Evolutionary conservation across 2,797 vertebrate genomes (phyloP).

Genomic region (Hoplostethus atlanticus): DNA sequence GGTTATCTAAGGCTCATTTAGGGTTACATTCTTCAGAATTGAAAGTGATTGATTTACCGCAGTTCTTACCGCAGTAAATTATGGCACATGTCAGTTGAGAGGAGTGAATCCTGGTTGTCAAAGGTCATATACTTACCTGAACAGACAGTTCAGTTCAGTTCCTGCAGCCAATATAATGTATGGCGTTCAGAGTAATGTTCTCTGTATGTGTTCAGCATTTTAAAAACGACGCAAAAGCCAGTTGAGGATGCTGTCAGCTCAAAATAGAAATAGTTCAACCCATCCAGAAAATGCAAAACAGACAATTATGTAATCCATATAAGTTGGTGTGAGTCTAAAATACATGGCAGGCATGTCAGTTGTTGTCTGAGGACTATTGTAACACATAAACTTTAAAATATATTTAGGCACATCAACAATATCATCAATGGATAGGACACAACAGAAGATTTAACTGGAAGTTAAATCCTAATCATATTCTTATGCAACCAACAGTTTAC

Average conservation of each 20-base stretch:
- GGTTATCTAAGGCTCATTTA: constrained; percentile 8
- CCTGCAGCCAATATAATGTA: constrained; percentile 30
- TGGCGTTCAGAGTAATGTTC: constrained; percentile 31
- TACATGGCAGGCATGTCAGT: constrained; percentile 53
- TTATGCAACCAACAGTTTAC: constrained; percentile 32
- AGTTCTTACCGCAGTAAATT: constrained; percentile 16
- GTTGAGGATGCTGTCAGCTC: constrained; percentile 53
- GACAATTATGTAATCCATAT: constrained; percentile 69
- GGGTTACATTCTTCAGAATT: constrained; percentile 15
- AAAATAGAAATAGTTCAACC: constrained; percentile 55
- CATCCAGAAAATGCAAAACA: constrained; percentile 69
- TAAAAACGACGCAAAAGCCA: constrained; percentile 30
- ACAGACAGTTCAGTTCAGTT: constrained; percentile 1
- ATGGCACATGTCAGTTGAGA: constrained; percentile 33
- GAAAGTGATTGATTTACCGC: constrained; percentile 13
- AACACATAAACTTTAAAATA: constrained; percentile 26
- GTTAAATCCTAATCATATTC: background rate
- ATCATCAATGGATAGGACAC: constrained; percentile 37
- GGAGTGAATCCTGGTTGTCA: constrained; percentile 40
- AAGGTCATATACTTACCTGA: constrained; percentile 39
- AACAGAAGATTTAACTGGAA: constrained; percentile 24
- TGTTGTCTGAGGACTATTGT: constrained; percentile 53
- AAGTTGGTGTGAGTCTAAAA: constrained; percentile 52
- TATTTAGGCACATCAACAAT: constrained; percentile 33
- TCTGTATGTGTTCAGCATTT: constrained; percentile 41